Conservation (phyloP, 2,888 invertebrate genomes). For the Synergus itoensis region DNA sequence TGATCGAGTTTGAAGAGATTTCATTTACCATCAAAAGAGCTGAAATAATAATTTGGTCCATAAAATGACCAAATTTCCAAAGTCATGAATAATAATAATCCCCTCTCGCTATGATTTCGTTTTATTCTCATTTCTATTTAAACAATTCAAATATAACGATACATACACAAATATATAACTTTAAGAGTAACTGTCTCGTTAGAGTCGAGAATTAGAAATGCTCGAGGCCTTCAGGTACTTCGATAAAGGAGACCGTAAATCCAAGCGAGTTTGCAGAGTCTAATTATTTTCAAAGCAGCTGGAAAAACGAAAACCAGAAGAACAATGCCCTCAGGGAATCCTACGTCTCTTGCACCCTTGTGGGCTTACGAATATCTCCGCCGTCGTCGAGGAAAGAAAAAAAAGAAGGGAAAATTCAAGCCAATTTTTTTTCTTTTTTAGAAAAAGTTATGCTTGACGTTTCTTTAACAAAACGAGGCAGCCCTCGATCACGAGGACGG, state of each 20-base stretch:
- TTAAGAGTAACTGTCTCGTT: neutral
- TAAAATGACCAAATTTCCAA: neutral
- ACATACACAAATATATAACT: neutral
- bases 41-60: neutral
- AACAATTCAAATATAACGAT: no score
- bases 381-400: neutral
- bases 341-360: slow-evolving; percentile 10
- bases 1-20: neutral
- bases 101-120: no score
- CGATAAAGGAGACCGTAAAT: slow-evolving; percentile 5
- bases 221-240: slow-evolving; percentile 11
- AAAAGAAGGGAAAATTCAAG: neutral
- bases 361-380: slow-evolving; percentile 4
- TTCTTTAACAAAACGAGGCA: slow-evolving; percentile 22
- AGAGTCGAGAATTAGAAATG: neutral
- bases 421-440: neutral
- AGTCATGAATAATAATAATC: neutral
- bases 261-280: slow-evolving; percentile 9
- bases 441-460: slow-evolving; percentile 2
- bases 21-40: neutral
- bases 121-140: neutral
- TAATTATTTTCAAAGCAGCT: slow-evolving; percentile 30
- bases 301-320: slow-evolving; percentile 1
- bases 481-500: slow-evolving; percentile 21
- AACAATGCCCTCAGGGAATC: slow-evolving; percentile 30